Conservation (phyloP, 2,797 vertebrate species). For the Lagodon rhomboides region DNA sequence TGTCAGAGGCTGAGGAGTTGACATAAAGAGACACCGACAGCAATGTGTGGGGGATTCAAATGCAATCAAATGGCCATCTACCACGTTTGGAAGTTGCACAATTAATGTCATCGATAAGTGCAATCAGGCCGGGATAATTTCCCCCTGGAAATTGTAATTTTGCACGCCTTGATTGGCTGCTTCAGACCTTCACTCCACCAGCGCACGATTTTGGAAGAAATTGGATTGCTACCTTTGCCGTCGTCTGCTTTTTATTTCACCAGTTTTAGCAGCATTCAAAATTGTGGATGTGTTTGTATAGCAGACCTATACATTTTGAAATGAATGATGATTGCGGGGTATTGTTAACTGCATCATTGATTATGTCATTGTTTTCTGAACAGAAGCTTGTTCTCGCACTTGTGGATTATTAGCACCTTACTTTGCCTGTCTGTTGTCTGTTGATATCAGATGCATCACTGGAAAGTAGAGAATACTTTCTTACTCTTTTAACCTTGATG, state of each 20-base stretch:
- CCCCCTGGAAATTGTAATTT: slow-evolving; percentile 48
- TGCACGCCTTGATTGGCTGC: slow-evolving; percentile 63
- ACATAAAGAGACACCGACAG: slow-evolving; percentile 10
- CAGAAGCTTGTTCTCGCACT: slow-evolving; percentile 32
- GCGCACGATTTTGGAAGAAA: slow-evolving; percentile 22
- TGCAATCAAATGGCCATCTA: slow-evolving; percentile 70
- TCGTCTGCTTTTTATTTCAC: slow-evolving; percentile 40
- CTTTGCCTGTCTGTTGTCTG: background rate
- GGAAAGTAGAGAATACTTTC: background rate
- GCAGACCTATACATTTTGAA: slow-evolving; percentile 22
- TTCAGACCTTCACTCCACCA: slow-evolving; percentile 36
- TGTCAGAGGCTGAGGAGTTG: slow-evolving; percentile 39
- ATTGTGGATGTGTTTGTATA: slow-evolving; percentile 24
- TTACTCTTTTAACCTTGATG: background rate
- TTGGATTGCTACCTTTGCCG: slow-evolving; percentile 18
- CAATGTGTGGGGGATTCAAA: slow-evolving; percentile 47
- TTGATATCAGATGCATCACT: background rate
- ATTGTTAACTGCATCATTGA: slow-evolving; percentile 42
- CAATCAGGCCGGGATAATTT: slow-evolving; percentile 78
- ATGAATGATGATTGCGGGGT: slow-evolving; percentile 40
- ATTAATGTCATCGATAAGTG: slow-evolving; percentile 74
- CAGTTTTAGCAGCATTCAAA: slow-evolving; percentile 41
- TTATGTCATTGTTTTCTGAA: slow-evolving; percentile 11
- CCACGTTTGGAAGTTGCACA: slow-evolving; percentile 50
- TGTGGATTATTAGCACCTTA: slow-evolving; percentile 13